Percentiles rank a stretch among this genome's conserved stretches.
These are phyloP conservation scores for Steromphala cineraria DNA, from an alignment of 2,888 invertebrate species.

Conservation along the genomic window DNA sequence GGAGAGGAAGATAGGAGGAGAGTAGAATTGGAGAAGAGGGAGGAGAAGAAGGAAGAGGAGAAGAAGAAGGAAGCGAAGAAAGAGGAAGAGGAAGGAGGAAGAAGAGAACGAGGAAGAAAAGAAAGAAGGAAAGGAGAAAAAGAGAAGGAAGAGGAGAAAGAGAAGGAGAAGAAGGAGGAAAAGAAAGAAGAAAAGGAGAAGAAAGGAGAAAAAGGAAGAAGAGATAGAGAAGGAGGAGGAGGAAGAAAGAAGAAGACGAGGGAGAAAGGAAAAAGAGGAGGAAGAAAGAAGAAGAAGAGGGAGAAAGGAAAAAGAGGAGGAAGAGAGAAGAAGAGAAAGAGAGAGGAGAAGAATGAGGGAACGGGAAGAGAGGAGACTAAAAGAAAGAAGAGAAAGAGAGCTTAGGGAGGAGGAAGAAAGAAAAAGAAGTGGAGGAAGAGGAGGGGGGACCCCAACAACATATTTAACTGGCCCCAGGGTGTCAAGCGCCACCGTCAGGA, in stretches of 20 bases:
- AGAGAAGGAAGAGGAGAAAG: neutral
- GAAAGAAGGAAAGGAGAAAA: neutral
- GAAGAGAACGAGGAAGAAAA: neutral
- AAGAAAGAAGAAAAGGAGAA: neutral
- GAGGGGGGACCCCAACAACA: too few relatives aligned
- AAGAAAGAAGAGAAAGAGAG: neutral
- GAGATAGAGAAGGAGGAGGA: neutral
- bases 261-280: too few relatives aligned
- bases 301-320: neutral
- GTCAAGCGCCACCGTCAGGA: too few relatives aligned
- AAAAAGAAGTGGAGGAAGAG: too few relatives aligned
- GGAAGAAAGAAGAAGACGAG: too few relatives aligned
- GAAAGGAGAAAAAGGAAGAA: neutral
- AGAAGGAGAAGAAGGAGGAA: neutral
- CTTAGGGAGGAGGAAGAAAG: neutral
- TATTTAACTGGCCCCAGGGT: too few relatives aligned
- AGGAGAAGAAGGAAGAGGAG: neutral
- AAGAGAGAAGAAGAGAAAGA: neutral
- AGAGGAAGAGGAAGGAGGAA: neutral
- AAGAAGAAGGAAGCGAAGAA: too few relatives aligned
- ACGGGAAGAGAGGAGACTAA: too few relatives aligned
- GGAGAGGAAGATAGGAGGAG: too few relatives aligned
- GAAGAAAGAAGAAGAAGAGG: neutral
- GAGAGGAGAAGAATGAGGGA: too few relatives aligned
- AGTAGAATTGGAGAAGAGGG: neutral